Percentiles rank a stretch among this genome's conserved stretches.
These are phyloP conservation scores for Orthochromis malagaraziensis DNA, from an alignment of 2,113 vertebrate species.

Conservation along the genomic window DNA sequence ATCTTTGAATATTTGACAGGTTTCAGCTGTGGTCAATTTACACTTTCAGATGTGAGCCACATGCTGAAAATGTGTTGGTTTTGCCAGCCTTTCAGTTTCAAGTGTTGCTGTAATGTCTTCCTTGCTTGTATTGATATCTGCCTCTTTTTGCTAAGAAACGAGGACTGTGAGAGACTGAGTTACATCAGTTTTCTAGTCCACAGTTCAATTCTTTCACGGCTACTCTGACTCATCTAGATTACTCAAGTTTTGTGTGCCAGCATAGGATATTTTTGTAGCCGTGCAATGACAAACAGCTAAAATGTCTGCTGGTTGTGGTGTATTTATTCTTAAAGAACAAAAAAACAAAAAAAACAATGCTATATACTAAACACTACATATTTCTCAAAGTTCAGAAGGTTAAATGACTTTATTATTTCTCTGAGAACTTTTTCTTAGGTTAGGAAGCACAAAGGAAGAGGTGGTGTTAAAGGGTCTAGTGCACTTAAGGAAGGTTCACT, in stretches of 20 bases:
- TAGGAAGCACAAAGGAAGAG: not conserved
- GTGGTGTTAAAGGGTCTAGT: not conserved
- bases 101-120: not conserved
- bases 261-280: not conserved
- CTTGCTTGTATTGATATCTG: not conserved
- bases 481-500: not conserved
- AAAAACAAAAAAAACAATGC: not conserved
- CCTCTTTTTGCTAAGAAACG: not conserved
- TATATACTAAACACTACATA: not conserved
- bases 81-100: not conserved
- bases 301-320: not conserved
- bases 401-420: not conserved
- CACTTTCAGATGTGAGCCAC: not conserved
- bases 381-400: not conserved
- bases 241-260: not conserved
- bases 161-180: not conserved
- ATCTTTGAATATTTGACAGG: not conserved
- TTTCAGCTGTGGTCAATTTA: not conserved
- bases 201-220: not conserved
- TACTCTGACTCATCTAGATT: slow-evolving; percentile 1
- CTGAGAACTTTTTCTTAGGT: not conserved
- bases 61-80: not conserved
- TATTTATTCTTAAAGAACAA: not conserved
- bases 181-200: not conserved
- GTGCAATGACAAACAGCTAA: not conserved